Evolutionary conservation across 2,797 vertebrate genomes (phyloP).

Genomic region (Lophius americanus): DNA sequence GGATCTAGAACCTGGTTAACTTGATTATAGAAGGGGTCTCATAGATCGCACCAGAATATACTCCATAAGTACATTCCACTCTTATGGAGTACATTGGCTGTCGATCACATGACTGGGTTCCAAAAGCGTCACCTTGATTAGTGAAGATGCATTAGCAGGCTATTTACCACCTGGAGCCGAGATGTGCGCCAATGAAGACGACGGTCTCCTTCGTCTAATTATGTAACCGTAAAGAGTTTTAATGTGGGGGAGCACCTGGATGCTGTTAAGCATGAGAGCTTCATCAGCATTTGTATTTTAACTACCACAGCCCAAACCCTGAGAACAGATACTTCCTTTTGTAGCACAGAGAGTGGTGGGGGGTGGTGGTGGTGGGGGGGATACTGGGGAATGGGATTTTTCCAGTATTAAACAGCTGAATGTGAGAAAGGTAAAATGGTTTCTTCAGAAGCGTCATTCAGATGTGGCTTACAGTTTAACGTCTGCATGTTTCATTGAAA

Average conservation of each 20-base stretch:
- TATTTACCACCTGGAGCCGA: slow-evolving; percentile 70
- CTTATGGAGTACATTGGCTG: background rate
- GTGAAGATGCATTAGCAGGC: slow-evolving; percentile 42
- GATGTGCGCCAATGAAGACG: slow-evolving; percentile 57
- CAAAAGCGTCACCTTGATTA: slow-evolving; percentile 46
- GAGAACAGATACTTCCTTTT: slow-evolving; percentile 40
- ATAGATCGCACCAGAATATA: too few species aligned
- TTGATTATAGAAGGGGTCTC: too few species aligned
- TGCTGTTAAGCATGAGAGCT: slow-evolving; percentile 55
- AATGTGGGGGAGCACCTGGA: slow-evolving; percentile 68
- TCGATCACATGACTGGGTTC: slow-evolving; percentile 21
- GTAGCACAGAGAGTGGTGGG: background rate
- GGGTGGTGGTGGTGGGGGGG: background rate
- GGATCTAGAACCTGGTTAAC: too few species aligned
- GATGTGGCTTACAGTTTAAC: background rate
- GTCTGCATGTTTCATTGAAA: background rate
- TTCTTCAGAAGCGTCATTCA: background rate
- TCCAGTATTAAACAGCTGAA: slow-evolving; percentile 5
- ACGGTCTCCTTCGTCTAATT: slow-evolving; percentile 48
- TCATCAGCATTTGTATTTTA: slow-evolving; percentile 59
- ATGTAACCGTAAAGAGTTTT: slow-evolving; percentile 58
- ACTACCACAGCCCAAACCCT: slow-evolving; percentile 26
- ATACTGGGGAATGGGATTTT: too few species aligned
- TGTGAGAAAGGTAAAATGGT: slow-evolving; percentile 1
- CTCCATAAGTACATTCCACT: background rate